These are phyloP conservation scores for Ivindomyrus marchei DNA, from an alignment of 2,113 vertebrate genomes.

Conservation along the genomic window DNA sequence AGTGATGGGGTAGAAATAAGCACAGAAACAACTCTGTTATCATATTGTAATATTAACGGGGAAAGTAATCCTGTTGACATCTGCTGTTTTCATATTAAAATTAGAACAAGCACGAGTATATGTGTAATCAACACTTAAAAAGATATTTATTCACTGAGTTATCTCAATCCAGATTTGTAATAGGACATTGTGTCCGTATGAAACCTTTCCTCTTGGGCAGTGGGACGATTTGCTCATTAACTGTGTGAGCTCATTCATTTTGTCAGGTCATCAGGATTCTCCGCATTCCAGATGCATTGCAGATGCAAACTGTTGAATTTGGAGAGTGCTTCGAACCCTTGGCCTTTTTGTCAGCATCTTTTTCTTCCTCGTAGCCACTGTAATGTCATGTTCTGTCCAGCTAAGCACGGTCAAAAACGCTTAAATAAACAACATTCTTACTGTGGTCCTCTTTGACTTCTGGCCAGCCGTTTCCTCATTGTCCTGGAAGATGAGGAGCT, in stretches of 20 bases:
- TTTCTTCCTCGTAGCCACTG: background rate
- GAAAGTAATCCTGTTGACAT: background rate
- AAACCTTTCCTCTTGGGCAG: background rate
- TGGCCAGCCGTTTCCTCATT: background rate
- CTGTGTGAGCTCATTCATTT: background rate
- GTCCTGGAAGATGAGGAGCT: background rate
- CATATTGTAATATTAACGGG: slow-evolving; percentile 10
- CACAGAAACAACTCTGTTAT: background rate
- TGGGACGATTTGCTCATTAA: background rate
- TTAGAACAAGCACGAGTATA: background rate
- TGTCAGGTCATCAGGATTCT: background rate
- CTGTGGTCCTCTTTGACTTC: background rate
- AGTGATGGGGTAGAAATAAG: background rate
- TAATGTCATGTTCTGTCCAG: background rate
- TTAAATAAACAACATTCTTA: background rate
- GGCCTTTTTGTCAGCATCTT: background rate
- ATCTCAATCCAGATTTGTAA: slow-evolving; percentile 11
- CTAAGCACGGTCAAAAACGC: background rate
- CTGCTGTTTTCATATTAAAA: slow-evolving; percentile 13
- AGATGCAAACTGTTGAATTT: background rate
- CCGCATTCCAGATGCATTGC: background rate
- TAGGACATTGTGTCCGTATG: background rate
- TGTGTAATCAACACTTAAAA: slow-evolving; percentile 18
- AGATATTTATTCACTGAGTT: slow-evolving; percentile 19
- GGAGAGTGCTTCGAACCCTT: background rate